phyloP scores from a whole-genome alignment of 2,113 vertebrate species.

The Vulpes vulpes region DNA sequence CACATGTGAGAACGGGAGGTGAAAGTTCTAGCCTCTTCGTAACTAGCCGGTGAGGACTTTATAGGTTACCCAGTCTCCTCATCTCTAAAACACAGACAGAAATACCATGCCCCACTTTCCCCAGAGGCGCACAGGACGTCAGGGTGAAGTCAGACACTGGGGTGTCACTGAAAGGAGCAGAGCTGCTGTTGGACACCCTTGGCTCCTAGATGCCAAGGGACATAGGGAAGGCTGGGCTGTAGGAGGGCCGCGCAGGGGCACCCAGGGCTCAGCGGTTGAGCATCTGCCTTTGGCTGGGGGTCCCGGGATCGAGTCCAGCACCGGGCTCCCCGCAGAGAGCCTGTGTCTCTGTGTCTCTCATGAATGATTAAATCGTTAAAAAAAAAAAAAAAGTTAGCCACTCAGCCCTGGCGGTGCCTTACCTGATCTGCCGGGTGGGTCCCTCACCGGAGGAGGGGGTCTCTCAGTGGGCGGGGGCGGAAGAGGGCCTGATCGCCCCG shows the following conservation, averaged over 20 bases:
- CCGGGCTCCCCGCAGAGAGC: too few relatives aligned
- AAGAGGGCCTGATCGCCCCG: constrained; percentile 90
- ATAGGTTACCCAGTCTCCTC: not conserved
- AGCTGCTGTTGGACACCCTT: not conserved
- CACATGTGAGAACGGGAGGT: not conserved
- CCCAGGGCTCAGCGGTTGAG: too few relatives aligned
- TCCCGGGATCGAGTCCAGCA: too few relatives aligned
- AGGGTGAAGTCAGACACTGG: accelerated
- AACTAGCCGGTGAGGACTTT: not conserved
- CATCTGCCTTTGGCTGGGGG: too few relatives aligned
- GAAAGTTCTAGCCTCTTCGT: not conserved
- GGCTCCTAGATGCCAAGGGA: accelerated
- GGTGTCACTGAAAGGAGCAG: not conserved
- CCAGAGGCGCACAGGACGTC: not conserved
- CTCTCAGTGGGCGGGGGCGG: constrained; percentile 94
- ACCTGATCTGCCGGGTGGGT: constrained; percentile 93
- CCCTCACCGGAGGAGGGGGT: constrained; percentile 93
- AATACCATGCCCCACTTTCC: not conserved
- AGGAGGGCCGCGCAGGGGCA: not conserved
- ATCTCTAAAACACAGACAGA: not conserved
- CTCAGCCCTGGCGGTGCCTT: not conserved
- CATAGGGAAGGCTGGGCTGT: not conserved
- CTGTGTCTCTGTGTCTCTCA: too few relatives aligned
- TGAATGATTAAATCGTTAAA: too few relatives aligned
- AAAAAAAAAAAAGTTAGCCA: too few relatives aligned